Percentiles rank a stretch among this genome's conserved stretches.
phyloP scores from a whole-genome alignment of 2,888 invertebrate species.

The Petrolisthes cinctipes region DNA sequence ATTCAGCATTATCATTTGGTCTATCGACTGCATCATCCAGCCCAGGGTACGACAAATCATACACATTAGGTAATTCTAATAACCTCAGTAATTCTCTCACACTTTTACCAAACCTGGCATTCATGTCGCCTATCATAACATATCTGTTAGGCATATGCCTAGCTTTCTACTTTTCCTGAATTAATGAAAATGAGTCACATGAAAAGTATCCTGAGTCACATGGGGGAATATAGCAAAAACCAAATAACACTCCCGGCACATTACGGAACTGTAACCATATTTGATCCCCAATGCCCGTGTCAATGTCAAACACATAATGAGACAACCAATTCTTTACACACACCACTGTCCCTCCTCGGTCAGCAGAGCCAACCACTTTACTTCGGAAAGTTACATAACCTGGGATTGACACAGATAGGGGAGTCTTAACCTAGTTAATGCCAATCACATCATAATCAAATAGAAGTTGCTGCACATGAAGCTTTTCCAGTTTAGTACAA shows the following conservation, averaged over 20 bases:
- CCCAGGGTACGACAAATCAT: constrained; percentile 2
- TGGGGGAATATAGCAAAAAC: too few relatives aligned
- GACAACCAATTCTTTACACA: not conserved
- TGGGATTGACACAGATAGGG: not conserved
- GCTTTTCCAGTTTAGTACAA: constrained; percentile 15
- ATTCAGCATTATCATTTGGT: constrained; percentile 25
- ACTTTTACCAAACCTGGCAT: constrained; percentile 3
- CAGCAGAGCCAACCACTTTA: not conserved
- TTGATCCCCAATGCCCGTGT: constrained; percentile 11
- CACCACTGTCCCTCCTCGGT: constrained; percentile 15
- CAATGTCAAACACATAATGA: not conserved
- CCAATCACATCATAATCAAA: constrained; percentile 18
- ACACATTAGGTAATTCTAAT: not conserved
- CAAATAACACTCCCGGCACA: too few relatives aligned
- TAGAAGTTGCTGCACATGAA: not conserved
- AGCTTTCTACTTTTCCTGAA: not conserved
- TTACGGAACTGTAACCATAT: too few relatives aligned
- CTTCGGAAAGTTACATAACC: not conserved
- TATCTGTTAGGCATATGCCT: not conserved
- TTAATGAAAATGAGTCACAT: too few relatives aligned
- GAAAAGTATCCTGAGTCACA: too few relatives aligned
- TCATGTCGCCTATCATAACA: constrained; percentile 19
- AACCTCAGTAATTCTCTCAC: not conserved
- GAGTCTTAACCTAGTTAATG: constrained; percentile 10
- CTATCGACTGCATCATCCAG: not conserved